Conservation (phyloP, 2,888 invertebrate genomes). For the Drosophila neonasuta region DNA sequence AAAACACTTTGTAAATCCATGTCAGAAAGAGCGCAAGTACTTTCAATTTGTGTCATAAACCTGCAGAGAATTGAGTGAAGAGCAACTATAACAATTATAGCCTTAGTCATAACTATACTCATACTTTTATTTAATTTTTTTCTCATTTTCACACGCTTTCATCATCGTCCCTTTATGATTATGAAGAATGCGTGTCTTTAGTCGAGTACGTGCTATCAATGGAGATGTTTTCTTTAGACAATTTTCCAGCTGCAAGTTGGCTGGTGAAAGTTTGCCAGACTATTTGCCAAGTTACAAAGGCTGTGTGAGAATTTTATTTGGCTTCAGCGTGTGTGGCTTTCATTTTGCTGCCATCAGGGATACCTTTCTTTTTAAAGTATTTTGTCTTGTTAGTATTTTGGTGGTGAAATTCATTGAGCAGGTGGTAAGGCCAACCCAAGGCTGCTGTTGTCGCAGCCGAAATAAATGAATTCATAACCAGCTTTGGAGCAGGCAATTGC, state of each 20-base stretch:
- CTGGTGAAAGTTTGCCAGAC: constrained; percentile 57
- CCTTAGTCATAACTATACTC: constrained; percentile 1
- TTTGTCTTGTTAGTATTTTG: constrained; percentile 53
- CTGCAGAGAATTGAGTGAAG: neutral
- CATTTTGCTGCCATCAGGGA: constrained; percentile 62
- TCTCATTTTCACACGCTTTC: constrained; percentile 48
- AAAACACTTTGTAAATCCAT: neutral
- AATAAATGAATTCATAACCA: constrained; percentile 32
- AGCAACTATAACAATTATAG: constrained; percentile 3
- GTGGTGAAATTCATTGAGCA: constrained; percentile 44
- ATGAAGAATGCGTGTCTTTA: constrained; percentile 35
- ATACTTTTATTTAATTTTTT: neutral
- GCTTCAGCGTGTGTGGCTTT: constrained; percentile 62
- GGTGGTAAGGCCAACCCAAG: constrained; percentile 1
- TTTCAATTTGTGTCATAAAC: constrained; percentile 1
- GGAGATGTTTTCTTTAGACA: constrained; percentile 16
- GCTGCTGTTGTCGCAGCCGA: constrained; percentile 16
- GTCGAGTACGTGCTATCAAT: constrained; percentile 27
- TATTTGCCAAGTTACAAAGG: constrained; percentile 40
- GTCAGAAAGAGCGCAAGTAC: neutral
- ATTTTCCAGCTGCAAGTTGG: constrained; percentile 41
- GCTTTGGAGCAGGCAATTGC: constrained; percentile 29
- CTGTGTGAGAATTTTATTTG: constrained; percentile 58
- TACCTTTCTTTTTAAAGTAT: constrained; percentile 33
- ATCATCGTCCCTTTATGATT: constrained; percentile 25